Base-by-base conservation (phyloP, 2,888 invertebrate species). In the Pristionchus fissidentatus region DNA sequence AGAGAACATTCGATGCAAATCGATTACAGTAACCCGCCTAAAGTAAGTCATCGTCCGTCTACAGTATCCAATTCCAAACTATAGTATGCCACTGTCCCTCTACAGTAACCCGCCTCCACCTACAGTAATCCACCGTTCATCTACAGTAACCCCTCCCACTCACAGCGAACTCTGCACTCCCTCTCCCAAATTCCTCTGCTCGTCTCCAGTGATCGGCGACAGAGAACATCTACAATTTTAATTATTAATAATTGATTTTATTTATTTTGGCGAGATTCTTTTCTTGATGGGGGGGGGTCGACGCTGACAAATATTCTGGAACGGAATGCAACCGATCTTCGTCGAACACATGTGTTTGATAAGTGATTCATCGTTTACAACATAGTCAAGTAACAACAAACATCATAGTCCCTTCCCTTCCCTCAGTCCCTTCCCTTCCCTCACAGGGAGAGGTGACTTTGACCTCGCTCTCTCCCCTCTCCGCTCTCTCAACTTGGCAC, bases 191-290 rank as follows among this genome's bases (percentile, higher is more conserved):
- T 10, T 7, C 26, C 55, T 32, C 52, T 52, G 83, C 49, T 91
- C 90, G 75, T 91, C 90, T 22, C 86, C 90, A 10, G 88, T 90
- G 0, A 90, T 88, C 43, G 90, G 88, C 2, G 29, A 15, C 1
- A 46, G 29, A 55, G 87, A 80, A 83, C 91, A 91, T 43, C 70
- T 70, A 15, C 19, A 13, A 62, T 15, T 66, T 38, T 13, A 66
- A 19, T 38, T 38, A 55, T 55, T 5, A 66, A 55, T 86, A 87
- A 22, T 1, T 32, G 49, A 49, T 32, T 77, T 75, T 22, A 49
- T 75, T 75, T 4, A 46, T 82, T 62, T 13, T 22, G 4, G 10
- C 60, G 38, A 15, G 41, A 62, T 26, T 70, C 38, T 29, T 80
- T 3, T n/a, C 52, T 10, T 15, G 22, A 52, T 52, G n/a, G n/a